Percentiles rank a stretch among this genome's conserved stretches.
Evolutionary conservation across 2,797 vertebrate genomes (phyloP).

Genomic region (Chaenodraco wilsoni): DNA sequence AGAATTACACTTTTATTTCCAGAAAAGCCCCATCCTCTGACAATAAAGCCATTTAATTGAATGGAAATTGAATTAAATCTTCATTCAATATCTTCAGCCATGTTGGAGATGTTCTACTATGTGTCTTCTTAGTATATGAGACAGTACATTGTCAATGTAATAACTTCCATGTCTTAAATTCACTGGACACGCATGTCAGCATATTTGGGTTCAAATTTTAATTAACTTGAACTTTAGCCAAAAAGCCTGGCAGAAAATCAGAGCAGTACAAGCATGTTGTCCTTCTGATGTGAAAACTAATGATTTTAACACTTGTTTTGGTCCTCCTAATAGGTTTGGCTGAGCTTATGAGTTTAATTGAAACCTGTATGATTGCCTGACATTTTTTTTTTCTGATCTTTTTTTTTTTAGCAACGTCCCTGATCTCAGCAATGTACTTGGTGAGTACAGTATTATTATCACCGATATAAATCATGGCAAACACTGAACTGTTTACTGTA

Average conservation of each 20-base stretch:
- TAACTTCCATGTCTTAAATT: background rate
- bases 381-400: background rate
- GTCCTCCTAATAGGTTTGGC: background rate
- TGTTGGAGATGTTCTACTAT: too few species aligned
- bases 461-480: background rate
- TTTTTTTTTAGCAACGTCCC: background rate
- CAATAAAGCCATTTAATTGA: too few species aligned
- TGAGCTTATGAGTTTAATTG: background rate
- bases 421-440: background rate
- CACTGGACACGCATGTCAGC: background rate
- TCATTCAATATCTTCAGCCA: too few species aligned
- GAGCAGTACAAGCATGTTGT: background rate
- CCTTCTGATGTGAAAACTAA: background rate
- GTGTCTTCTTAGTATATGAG: background rate
- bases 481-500: background rate
- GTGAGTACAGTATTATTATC: background rate
- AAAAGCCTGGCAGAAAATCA: slow-evolving; percentile 14
- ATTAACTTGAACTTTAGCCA: slow-evolving; percentile 16
- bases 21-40: too few species aligned
- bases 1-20: too few species aligned
- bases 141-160: background rate
- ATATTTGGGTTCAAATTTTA: slow-evolving; percentile 14
- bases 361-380: slow-evolving; percentile 1
- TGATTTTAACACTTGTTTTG: background rate
- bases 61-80: too few species aligned